Base-by-base conservation (phyloP, 2,797 vertebrate genomes). In the Oreortyx pictus region DNA sequence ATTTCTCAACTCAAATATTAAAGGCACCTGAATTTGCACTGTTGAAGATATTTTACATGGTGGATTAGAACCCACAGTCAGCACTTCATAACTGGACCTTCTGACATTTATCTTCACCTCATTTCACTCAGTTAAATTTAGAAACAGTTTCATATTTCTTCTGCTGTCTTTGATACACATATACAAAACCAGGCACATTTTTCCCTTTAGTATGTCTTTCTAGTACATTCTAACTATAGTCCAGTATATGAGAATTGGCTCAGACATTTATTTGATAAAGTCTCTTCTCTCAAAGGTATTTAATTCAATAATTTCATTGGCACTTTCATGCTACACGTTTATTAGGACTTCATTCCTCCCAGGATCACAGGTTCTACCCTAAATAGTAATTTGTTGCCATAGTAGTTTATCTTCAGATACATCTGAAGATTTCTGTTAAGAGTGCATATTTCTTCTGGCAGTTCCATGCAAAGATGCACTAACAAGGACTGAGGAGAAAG, bases 251-350 rank as follows among this genome's bases (percentile, higher is more conserved):
- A 84, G 24, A 94, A 93, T 23, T 86, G 61, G 20, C 41, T 90
- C 33, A 90, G 88, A 67, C n/a, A 3, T 62, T 87, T 65, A 80
- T 81, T 87, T 77, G 39, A 83, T 91, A 81, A 84, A 73, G 14
- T 44, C 35, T 82, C 86, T 88, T 81, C 29, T 78, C 35, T 68
- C 59, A 0, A 3, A 89, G 49, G 16, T 54, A 80, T 82, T 93
- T 78, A 87, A 74, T 90, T 61, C 41, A 82, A 75, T 90, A 85
- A 87, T 80, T 94, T 80, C 81, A 81, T 77, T 67, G 27, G 13
- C 11, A 64, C 4, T 14, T 85, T 87, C 33, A 47, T 70, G 6
- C 14, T 74, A 64, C 47, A 49, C 18, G 35, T 92, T 82, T 83
- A 71, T 82, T 74, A 72, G 23, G 35, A 68, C 80, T 88, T 90